Percentiles rank a stretch among this genome's conserved stretches.
Evolutionary conservation across 2,113 vertebrate genomes (phyloP).

Genomic region (Dromas ardeola): DNA sequence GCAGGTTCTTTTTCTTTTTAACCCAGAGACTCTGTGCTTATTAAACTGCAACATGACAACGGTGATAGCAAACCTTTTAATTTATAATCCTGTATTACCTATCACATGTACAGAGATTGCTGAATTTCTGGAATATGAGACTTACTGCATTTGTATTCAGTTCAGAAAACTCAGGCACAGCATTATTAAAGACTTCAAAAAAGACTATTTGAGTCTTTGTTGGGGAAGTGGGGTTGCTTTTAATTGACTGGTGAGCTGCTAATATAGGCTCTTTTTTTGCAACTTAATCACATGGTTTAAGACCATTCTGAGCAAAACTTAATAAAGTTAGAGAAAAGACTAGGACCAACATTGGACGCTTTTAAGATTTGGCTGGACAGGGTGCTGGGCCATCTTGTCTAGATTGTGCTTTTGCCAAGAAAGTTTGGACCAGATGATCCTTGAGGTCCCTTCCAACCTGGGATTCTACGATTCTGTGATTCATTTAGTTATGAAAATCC

Average conservation of each 20-base stretch:
- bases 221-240: not conserved
- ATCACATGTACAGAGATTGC: not conserved
- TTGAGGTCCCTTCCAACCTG: not conserved
- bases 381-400: not conserved
- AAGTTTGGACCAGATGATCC: not conserved
- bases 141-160: constrained; percentile 3
- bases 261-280: not conserved
- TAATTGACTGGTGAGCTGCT: not conserved
- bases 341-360: not conserved
- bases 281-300: not conserved
- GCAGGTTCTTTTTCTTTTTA: not conserved
- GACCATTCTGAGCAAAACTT: not conserved
- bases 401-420: not conserved
- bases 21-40: not conserved
- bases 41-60: constrained; percentile 26
- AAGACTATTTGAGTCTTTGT: not conserved
- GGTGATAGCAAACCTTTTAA: constrained; percentile 1
- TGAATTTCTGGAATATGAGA: constrained; percentile 11
- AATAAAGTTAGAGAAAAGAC: not conserved
- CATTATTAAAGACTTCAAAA: not conserved
- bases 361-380: accelerated
- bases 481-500: not conserved
- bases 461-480: not conserved
- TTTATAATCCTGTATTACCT: constrained; percentile 3
- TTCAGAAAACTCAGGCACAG: not conserved